A percentile compares a stretch with the other conserved stretches of the same genome.
These are phyloP conservation scores for Boulengeromyrus knoepffleri DNA, from an alignment of 2,113 vertebrate genomes.

Conservation along the genomic window DNA sequence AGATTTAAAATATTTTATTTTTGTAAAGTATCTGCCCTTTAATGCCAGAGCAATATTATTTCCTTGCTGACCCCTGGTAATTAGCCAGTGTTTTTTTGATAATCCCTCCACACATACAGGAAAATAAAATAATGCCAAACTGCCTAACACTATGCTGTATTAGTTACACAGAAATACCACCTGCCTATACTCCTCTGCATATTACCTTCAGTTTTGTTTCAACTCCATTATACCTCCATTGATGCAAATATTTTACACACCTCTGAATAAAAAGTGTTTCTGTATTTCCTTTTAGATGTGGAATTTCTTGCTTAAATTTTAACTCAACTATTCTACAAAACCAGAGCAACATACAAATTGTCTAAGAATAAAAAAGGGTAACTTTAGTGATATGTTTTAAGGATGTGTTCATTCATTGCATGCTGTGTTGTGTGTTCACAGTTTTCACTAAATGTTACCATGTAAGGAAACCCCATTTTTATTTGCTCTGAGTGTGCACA, in stretches of 20 bases:
- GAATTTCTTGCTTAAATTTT: constrained; percentile 14
- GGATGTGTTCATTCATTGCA: neutral
- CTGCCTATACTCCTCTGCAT: neutral
- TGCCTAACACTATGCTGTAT: neutral
- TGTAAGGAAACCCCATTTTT: neutral
- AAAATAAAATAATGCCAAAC: neutral
- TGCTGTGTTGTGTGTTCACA: neutral
- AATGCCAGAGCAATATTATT: constrained; percentile 1
- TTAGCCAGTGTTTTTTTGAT: neutral
- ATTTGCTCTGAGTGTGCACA: neutral
- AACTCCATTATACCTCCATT: neutral
- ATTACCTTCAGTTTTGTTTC: neutral
- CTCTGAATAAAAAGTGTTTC: constrained; percentile 53
- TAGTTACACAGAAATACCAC: neutral
- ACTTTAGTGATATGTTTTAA: neutral
- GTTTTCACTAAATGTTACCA: neutral
- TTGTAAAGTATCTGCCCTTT: constrained; percentile 7
- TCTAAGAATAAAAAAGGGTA: neutral
- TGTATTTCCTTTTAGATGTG: constrained; percentile 12
- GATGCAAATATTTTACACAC: constrained; percentile 48
- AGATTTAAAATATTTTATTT: constrained; percentile 2
- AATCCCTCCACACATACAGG: neutral
- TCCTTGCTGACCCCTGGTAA: neutral
- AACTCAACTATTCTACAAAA: neutral
- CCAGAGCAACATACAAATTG: neutral